Conservation (phyloP, 2,113 vertebrate species). For the Nerophis ophidion region DNA sequence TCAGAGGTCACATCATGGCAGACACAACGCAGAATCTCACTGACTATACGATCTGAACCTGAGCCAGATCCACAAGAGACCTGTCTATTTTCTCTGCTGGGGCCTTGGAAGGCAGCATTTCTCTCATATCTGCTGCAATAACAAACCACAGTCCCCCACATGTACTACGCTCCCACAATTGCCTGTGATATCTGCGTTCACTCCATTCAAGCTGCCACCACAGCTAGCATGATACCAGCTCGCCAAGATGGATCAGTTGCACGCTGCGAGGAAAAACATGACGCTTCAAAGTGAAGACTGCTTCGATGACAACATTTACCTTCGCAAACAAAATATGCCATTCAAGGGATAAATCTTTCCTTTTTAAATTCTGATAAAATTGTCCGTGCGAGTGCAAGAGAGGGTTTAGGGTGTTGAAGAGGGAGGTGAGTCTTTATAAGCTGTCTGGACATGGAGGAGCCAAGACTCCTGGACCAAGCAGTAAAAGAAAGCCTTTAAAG, state of each 20-base stretch:
- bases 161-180: slow-evolving; percentile 49
- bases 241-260: slow-evolving; percentile 60
- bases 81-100: slow-evolving; percentile 60
- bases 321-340: slow-evolving; percentile 70
- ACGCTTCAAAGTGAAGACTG: slow-evolving; percentile 64
- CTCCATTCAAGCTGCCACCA: slow-evolving; percentile 59
- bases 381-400: slow-evolving; percentile 74
- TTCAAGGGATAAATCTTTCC: slow-evolving; percentile 68
- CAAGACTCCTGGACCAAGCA: slow-evolving; percentile 74
- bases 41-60: slow-evolving; percentile 41
- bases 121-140: slow-evolving; percentile 63
- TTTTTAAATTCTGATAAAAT: slow-evolving; percentile 66
- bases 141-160: slow-evolving; percentile 57
- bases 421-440: slow-evolving; percentile 79
- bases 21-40: slow-evolving; percentile 52
- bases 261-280: slow-evolving; percentile 56
- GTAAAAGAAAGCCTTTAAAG: slow-evolving; percentile 80
- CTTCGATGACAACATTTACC: slow-evolving; percentile 69
- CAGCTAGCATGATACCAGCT: slow-evolving; percentile 38
- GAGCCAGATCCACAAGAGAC: slow-evolving; percentile 57
- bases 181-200: slow-evolving; percentile 60
- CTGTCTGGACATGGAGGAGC: slow-evolving; percentile 76
- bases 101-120: slow-evolving; percentile 48
- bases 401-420: slow-evolving; percentile 78
- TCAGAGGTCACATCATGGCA: slow-evolving; percentile 55